phyloP scores from a whole-genome alignment of 2,888 invertebrate genomes.

The Oligia latruncula region DNA sequence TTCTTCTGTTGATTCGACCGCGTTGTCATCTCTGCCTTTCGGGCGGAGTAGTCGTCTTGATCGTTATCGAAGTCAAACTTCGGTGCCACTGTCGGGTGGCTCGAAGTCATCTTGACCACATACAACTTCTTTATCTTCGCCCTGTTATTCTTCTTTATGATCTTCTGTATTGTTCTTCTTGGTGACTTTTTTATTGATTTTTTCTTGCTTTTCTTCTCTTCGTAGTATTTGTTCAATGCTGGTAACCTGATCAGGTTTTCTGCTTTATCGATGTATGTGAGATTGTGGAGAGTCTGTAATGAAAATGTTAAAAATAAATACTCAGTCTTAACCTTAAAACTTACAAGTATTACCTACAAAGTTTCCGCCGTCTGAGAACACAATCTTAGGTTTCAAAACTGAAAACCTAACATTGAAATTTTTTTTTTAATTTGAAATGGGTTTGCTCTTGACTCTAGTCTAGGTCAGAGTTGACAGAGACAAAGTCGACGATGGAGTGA shows the following conservation, averaged over 20 bases:
- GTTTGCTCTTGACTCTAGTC: too few relatives aligned
- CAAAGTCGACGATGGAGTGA: too few relatives aligned
- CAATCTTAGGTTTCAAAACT: neutral
- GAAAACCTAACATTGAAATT: neutral
- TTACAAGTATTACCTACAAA: neutral
- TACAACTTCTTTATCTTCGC: slow-evolving; percentile 76
- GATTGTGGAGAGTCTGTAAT: slow-evolving; percentile 64
- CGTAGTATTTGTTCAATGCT: slow-evolving; percentile 67
- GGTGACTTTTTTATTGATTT: slow-evolving; percentile 78
- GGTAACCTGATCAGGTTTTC: slow-evolving; percentile 81
- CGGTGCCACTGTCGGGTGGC: slow-evolving; percentile 65
- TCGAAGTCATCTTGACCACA: slow-evolving; percentile 68
- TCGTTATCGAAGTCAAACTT: slow-evolving; percentile 63
- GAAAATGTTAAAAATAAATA: neutral
- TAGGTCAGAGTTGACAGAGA: too few relatives aligned
- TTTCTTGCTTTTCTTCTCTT: slow-evolving; percentile 69
- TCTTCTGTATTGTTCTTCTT: slow-evolving; percentile 84
- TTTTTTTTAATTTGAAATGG: too few relatives aligned
- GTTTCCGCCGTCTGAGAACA: neutral
- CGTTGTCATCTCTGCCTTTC: slow-evolving; percentile 72
- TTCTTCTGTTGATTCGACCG: slow-evolving; percentile 73
- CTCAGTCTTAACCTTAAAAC: too few relatives aligned
- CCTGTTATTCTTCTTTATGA: slow-evolving; percentile 80
- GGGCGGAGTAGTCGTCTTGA: slow-evolving; percentile 65
- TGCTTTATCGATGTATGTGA: slow-evolving; percentile 78